Evolutionary conservation across 2,113 vertebrate genomes (phyloP).

Genomic region (Megatriorchis doriae): DNA sequence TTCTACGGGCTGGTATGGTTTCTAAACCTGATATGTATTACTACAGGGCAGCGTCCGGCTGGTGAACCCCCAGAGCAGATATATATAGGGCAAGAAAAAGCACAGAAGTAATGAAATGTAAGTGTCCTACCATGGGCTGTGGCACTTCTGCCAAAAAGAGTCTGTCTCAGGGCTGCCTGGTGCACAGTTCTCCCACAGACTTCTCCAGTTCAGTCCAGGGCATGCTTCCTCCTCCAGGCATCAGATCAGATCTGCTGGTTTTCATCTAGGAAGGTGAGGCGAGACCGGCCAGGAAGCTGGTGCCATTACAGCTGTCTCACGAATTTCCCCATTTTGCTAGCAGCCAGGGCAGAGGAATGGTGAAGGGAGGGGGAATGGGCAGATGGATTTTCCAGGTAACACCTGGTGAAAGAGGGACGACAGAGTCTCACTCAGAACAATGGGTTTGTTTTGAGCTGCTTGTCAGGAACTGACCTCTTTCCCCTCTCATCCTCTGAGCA

Average conservation of each 20-base stretch:
- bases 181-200: background rate
- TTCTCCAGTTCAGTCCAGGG: background rate
- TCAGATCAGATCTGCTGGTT: background rate
- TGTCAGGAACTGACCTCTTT: slow-evolving; percentile 20
- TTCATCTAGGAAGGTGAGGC: background rate
- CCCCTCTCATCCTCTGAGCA: background rate
- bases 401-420: background rate
- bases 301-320: background rate
- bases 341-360: background rate
- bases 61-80: background rate
- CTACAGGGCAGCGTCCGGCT: background rate
- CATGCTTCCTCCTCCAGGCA: background rate
- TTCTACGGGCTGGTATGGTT: background rate
- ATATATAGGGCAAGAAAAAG: background rate
- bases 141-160: background rate
- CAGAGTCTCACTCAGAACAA: background rate
- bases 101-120: background rate
- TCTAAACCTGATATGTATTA: background rate
- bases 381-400: slow-evolving; percentile 20
- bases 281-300: background rate
- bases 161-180: background rate
- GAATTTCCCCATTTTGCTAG: background rate
- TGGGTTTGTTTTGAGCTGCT: background rate
- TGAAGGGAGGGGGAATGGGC: background rate
- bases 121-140: background rate